These are phyloP conservation scores for Carassius gibelio DNA, from an alignment of 2,113 vertebrate genomes.

Conservation along the genomic window DNA sequence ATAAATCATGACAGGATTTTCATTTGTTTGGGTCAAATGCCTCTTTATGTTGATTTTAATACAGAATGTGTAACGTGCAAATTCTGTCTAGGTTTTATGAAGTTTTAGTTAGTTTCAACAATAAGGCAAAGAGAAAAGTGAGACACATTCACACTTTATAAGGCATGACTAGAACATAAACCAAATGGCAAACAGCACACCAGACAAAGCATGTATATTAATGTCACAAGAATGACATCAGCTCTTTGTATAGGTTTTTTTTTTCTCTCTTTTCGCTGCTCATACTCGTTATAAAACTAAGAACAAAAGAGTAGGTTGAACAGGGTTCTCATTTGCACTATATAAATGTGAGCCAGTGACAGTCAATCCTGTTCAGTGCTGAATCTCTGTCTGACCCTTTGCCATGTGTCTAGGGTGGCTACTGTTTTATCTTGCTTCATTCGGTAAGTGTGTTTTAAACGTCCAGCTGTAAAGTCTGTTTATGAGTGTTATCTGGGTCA, in stretches of 20 bases:
- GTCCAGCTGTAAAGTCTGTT: background rate
- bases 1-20: background rate
- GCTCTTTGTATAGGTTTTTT: background rate
- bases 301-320: background rate
- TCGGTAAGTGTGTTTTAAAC: slow-evolving; percentile 25
- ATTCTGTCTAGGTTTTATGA: background rate
- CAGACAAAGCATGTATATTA: background rate
- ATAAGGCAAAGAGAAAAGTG: too few species aligned
- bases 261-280: too few species aligned
- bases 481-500: background rate
- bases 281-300: too few species aligned
- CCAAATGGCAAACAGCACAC: background rate
- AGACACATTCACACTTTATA: too few species aligned
- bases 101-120: too few species aligned
- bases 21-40: background rate
- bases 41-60: background rate
- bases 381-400: background rate
- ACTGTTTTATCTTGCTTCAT: background rate
- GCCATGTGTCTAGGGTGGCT: slow-evolving; percentile 7
- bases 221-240: background rate
- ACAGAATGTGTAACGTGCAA: background rate
- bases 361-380: background rate
- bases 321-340: background rate
- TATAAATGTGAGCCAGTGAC: background rate
- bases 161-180: background rate